phyloP scores from a whole-genome alignment of 2,113 vertebrate species.

The Rhinopithecus roxellana region DNA sequence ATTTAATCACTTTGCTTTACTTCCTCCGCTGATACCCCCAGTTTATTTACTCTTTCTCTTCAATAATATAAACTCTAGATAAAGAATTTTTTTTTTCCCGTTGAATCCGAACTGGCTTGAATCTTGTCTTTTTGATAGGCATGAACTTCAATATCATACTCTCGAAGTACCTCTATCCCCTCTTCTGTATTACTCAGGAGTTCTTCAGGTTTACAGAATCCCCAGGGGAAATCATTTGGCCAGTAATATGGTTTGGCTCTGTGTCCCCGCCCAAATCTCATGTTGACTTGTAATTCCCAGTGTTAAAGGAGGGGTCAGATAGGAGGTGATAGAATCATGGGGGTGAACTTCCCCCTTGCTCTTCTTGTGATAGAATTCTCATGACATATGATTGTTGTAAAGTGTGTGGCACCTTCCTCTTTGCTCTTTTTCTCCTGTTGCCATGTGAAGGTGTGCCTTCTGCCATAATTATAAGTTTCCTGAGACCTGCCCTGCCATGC shows the following conservation, averaged over 20 bases:
- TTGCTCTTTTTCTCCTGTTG: no score
- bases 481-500: no score
- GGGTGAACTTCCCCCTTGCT: no score
- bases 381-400: no score
- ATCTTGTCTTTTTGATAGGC: neutral
- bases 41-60: constrained; percentile 7
- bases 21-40: neutral
- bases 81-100: neutral
- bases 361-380: no score
- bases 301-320: no score
- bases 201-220: neutral
- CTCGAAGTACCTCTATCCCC: neutral
- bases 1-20: neutral
- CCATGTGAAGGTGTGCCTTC: no score
- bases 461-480: no score
- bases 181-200: neutral
- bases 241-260: neutral
- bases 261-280: no score
- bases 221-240: neutral
- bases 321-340: no score
- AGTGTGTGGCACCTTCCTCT: no score
- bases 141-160: neutral
- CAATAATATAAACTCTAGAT: neutral
- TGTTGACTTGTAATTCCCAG: no score
- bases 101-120: neutral